Base-by-base conservation (phyloP, 1,140 invertebrate genomes). In the Vollenhovia emeryi region DNA sequence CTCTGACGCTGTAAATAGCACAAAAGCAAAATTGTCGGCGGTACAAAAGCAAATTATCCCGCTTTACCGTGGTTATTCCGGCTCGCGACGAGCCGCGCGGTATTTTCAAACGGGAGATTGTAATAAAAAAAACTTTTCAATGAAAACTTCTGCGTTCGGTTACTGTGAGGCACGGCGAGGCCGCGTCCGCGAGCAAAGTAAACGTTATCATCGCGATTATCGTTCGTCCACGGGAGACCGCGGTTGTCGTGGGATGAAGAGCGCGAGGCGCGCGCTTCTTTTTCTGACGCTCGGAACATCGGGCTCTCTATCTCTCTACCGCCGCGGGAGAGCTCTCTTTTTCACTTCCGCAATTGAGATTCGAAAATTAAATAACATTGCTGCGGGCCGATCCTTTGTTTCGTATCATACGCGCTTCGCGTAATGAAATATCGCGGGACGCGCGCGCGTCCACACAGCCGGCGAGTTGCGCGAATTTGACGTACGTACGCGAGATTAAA, bases 341-440 rank as follows among this genome's bases (percentile, higher is more conserved):
- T 45, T 48, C 24, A 50, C 84, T 82, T 85, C 64, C 74, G 40
- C 62, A 36, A 80, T 80, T 80, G 50, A 66, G 60, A 79, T 85
- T 71, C 40, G 76, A 80, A 85, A 85, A 85, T 85, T 85, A 85
- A 85, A 85, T 85, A 85, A 82, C 75, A 62, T 82, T 15, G 76
- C 84, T 76, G 48, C 48, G 36, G 52, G 84, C 76, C 43, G 52
- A 80, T 68, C 75, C 84, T 85, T 85, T 85, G 84, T 82, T 85
- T 79, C 76, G 62, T 69, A 85, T 85, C 62, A 48, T 80, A 36
- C 84, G 62, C 80, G 80, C 27, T 21, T n/a, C n/a, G 43, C 50
- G 60, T 85, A 85, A 80, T 85, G 62, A 79, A 85, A 85, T 85
- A 85, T 43, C 71, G n/a, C 52, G 13, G 27, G 59, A 57, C 21